These are phyloP conservation scores for Cryptoblepharus egeriae DNA, from an alignment of 2,797 vertebrate species.

Conservation along the genomic window DNA sequence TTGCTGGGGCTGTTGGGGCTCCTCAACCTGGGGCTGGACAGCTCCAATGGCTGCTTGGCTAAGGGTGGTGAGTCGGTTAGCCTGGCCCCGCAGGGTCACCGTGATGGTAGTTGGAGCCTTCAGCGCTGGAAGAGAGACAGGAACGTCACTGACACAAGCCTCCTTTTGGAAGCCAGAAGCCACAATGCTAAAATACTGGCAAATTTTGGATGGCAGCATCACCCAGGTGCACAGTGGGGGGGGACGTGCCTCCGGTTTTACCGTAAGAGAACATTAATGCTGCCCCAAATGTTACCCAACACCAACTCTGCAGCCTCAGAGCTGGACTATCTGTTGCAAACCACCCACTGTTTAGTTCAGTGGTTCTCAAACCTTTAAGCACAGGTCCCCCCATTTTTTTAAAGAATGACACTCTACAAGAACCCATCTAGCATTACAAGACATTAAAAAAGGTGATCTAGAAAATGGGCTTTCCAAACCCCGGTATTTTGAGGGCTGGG, in stretches of 20 bases:
- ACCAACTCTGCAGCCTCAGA: neutral
- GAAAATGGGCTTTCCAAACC: no score
- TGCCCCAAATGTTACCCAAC: neutral
- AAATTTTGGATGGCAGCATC: no score
- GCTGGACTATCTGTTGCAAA: no score
- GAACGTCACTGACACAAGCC: fast-evolving
- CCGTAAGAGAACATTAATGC: no score
- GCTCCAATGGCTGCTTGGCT: slow-evolving; percentile 79
- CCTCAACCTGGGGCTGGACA: slow-evolving; percentile 66
- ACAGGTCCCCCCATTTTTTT: no score
- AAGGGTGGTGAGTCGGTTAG: slow-evolving; percentile 79
- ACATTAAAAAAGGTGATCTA: no score
- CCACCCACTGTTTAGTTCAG: neutral
- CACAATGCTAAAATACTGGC: neutral
- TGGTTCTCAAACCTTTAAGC: no score
- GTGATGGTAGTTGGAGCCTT: slow-evolving; percentile 93
- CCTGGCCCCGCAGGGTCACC: slow-evolving; percentile 89
- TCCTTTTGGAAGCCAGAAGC: neutral
- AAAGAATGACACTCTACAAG: no score
- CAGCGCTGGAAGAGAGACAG: slow-evolving; percentile 74
- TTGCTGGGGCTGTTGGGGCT: slow-evolving; percentile 56
- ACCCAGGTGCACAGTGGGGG: neutral
- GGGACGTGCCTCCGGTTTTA: neutral
- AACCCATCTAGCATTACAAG: no score
- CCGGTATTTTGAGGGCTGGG: no score